phyloP scores from a whole-genome alignment of 2,797 vertebrate genomes.

The Sphaeramia orbicularis region DNA sequence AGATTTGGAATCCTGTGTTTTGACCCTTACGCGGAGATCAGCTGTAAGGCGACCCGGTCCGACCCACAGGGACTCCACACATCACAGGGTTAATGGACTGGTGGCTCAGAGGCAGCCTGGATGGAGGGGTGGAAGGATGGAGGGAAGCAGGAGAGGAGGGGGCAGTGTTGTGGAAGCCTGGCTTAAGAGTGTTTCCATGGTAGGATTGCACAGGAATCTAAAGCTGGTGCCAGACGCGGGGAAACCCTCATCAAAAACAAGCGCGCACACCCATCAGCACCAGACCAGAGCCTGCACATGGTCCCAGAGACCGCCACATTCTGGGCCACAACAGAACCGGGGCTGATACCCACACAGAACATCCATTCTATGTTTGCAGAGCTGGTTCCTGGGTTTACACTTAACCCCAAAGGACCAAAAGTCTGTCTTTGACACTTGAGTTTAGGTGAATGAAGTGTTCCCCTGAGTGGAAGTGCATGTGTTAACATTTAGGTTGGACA shows the following conservation, averaged over 20 bases:
- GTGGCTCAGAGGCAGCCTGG: slow-evolving; percentile 55
- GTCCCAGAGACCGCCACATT: slow-evolving; percentile 65
- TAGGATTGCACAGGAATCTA: slow-evolving; percentile 89
- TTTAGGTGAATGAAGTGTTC: too few relatives aligned
- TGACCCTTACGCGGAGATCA: slow-evolving; percentile 46
- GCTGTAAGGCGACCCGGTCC: slow-evolving; percentile 41
- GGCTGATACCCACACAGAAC: background rate
- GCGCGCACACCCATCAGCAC: slow-evolving; percentile 70
- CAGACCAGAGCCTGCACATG: slow-evolving; percentile 36
- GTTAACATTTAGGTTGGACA: too few relatives aligned
- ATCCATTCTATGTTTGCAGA: background rate
- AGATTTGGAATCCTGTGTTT: too few relatives aligned
- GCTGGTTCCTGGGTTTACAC: background rate
- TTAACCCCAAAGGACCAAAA: background rate
- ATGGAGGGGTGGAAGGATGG: slow-evolving; percentile 65
- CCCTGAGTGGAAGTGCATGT: too few relatives aligned
- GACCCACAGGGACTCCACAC: slow-evolving; percentile 42
- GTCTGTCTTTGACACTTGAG: background rate
- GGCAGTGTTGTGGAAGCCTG: slow-evolving; percentile 71
- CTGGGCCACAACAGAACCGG: background rate
- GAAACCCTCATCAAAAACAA: slow-evolving; percentile 93
- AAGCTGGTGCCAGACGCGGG: slow-evolving; percentile 83
- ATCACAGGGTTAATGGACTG: slow-evolving; percentile 52
- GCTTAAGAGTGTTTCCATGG: slow-evolving; percentile 83
- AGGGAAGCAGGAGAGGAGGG: slow-evolving; percentile 37